Evolutionary conservation across 2,888 invertebrate species (phyloP).

Genomic region (Apotomis turbidana): DNA sequence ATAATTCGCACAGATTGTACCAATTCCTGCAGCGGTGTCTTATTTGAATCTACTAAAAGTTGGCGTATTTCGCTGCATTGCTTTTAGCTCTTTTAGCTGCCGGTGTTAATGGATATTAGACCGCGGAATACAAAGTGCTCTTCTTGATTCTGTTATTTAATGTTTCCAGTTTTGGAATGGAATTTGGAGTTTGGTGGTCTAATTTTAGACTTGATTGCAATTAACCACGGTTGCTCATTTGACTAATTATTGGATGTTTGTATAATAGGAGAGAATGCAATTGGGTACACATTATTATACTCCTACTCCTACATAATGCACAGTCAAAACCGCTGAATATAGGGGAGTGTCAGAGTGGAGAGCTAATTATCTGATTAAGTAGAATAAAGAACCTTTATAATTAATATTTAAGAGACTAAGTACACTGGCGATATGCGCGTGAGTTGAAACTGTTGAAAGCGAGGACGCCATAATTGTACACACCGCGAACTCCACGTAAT

Average conservation of each 20-base stretch:
- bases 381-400: too few species aligned
- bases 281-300: too few species aligned
- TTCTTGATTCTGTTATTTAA: constrained; percentile 26
- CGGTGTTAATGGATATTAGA: constrained; percentile 35
- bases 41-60: constrained; percentile 13
- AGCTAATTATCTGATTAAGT: too few species aligned
- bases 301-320: too few species aligned
- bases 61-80: constrained; percentile 23
- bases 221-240: not conserved
- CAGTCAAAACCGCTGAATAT: too few species aligned
- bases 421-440: too few species aligned
- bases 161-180: constrained; percentile 5
- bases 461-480: too few species aligned
- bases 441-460: too few species aligned
- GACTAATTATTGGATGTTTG: not conserved
- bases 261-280: too few species aligned
- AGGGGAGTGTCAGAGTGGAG: too few species aligned
- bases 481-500: too few species aligned
- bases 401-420: too few species aligned
- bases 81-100: constrained; percentile 22
- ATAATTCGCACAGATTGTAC: not conserved
- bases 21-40: not conserved
- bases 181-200: not conserved
- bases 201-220: not conserved
- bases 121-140: constrained; percentile 32